Evolutionary conservation across 2,113 vertebrate genomes (phyloP).

Genomic region (Conger conger): DNA sequence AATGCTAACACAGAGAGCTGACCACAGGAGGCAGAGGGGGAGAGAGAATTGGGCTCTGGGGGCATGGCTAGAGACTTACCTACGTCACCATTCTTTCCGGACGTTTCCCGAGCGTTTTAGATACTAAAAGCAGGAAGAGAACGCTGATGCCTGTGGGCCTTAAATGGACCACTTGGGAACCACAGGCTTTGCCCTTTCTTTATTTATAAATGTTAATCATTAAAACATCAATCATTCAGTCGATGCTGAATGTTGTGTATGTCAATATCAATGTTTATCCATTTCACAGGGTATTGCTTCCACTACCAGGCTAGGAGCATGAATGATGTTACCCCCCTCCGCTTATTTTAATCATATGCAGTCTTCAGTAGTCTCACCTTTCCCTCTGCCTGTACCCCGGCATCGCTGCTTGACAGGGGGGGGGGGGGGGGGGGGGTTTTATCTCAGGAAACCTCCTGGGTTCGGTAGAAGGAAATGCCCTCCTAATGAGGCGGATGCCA

Average conservation of each 20-base stretch:
- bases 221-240: neutral
- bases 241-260: neutral
- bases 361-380: no score
- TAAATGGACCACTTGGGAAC: no score
- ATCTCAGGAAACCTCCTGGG: constrained; percentile 31
- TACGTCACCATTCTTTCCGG: no score
- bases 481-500: constrained; percentile 20
- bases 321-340: neutral
- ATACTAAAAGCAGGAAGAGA: no score
- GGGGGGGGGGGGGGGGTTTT: constrained; percentile 27
- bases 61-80: no score
- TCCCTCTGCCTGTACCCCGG: neutral
- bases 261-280: neutral
- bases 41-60: no score
- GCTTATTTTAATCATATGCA: neutral
- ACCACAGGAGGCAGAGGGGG: no score
- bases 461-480: constrained; percentile 39
- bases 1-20: no score
- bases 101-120: no score
- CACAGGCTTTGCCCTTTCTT: no score
- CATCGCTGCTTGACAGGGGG: constrained; percentile 25
- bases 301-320: neutral
- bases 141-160: no score
- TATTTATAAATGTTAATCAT: neutral
- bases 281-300: neutral